A percentile compares a stretch with the other conserved stretches of the same genome.
These are phyloP conservation scores for Macrobrachium nipponense DNA, from an alignment of 1,140 invertebrate genomes.

Conservation along the genomic window DNA sequence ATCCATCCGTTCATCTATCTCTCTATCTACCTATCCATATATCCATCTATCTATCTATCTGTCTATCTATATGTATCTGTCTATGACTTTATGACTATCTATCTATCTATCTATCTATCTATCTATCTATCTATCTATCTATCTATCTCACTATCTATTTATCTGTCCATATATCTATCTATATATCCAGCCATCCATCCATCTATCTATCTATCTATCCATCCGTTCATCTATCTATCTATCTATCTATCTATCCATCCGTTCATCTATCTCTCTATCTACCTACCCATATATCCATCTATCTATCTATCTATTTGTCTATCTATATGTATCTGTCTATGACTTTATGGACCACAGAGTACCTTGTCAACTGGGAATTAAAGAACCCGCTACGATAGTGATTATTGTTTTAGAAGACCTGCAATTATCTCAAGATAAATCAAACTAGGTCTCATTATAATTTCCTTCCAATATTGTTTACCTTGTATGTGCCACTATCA, in stretches of 20 bases:
- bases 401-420: too few relatives aligned
- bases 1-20: slow-evolving; percentile 5
- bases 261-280: background rate
- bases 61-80: slow-evolving; percentile 31
- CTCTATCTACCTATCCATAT: background rate
- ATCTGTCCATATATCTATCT: background rate
- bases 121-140: slow-evolving; percentile 24
- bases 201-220: background rate
- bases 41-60: background rate
- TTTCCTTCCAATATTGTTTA: too few relatives aligned
- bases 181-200: background rate
- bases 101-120: slow-evolving; percentile 24
- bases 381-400: too few relatives aligned
- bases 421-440: too few relatives aligned
- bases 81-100: too few relatives aligned
- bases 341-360: too few relatives aligned
- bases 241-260: background rate
- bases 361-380: too few relatives aligned
- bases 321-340: background rate
- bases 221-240: background rate
- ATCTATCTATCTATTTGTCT: background rate
- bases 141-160: background rate
- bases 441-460: too few relatives aligned
- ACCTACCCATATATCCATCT: background rate
- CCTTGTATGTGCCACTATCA: too few relatives aligned